Conservation (phyloP, 2,888 invertebrate genomes). For the Apeira syringaria region DNA sequence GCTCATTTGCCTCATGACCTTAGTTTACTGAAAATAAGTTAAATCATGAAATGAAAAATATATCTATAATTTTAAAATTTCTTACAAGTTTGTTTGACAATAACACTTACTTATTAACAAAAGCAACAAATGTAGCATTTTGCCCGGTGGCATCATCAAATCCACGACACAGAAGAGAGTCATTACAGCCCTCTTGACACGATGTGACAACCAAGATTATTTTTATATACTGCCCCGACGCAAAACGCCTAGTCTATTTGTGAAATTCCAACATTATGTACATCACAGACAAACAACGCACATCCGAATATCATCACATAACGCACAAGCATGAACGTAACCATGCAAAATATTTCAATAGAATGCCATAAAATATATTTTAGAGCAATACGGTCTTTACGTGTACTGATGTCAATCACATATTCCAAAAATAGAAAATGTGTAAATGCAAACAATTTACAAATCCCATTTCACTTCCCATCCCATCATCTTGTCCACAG, state of each 20-base stretch:
- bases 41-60: too few relatives aligned
- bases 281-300: constrained; percentile 72
- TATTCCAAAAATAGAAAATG: constrained; percentile 44
- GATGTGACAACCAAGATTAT: constrained; percentile 73
- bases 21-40: too few relatives aligned
- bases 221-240: constrained; percentile 78
- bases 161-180: constrained; percentile 54
- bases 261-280: constrained; percentile 69
- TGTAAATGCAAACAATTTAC: constrained; percentile 9
- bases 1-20: too few relatives aligned
- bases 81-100: too few relatives aligned
- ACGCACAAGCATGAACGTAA: constrained; percentile 3
- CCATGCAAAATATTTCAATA: neutral
- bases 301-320: constrained; percentile 40
- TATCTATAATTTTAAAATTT: too few relatives aligned
- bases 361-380: neutral
- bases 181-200: constrained; percentile 58
- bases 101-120: constrained; percentile 57
- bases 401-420: constrained; percentile 47
- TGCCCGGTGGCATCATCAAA: constrained; percentile 51
- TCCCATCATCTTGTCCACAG: too few relatives aligned
- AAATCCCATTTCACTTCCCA: too few relatives aligned
- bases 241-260: constrained; percentile 77
- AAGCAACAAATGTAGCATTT: constrained; percentile 43
- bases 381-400: constrained; percentile 1